These are phyloP conservation scores for Caenorhabditis sinica DNA, from an alignment of 2,888 invertebrate species.

Conservation along the genomic window DNA sequence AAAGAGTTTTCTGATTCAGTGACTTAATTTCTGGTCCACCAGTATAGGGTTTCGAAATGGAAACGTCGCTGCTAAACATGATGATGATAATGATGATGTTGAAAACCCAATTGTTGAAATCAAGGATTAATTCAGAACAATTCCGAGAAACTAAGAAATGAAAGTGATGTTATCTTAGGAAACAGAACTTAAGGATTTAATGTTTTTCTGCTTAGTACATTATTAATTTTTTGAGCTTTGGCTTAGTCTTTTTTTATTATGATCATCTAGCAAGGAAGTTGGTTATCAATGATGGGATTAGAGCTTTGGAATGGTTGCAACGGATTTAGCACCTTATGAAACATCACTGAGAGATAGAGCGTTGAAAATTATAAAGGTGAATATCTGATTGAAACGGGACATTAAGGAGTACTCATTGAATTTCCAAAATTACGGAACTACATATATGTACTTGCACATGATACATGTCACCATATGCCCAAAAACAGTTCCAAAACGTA, in stretches of 20 bases:
- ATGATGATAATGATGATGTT: slow-evolving; percentile 7
- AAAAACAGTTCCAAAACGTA: no score
- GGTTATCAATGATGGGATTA: slow-evolving; percentile 18
- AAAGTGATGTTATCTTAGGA: slow-evolving; percentile 34
- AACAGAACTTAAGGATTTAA: slow-evolving; percentile 27
- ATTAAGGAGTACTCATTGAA: no score
- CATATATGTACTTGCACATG: no score
- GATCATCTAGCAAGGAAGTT: slow-evolving; percentile 25
- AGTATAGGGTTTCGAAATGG: slow-evolving; percentile 27
- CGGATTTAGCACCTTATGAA: background rate
- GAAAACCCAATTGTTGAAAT: slow-evolving; percentile 8
- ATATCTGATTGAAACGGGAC: no score
- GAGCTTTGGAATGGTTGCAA: slow-evolving; percentile 3
- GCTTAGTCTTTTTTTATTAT: slow-evolving; percentile 23
- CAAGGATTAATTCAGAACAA: slow-evolving; percentile 30
- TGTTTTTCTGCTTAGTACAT: slow-evolving; percentile 29
- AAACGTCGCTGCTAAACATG: slow-evolving; percentile 11
- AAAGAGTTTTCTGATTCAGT: background rate
- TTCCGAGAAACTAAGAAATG: slow-evolving; percentile 20
- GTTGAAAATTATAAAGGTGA: no score
- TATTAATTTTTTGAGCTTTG: slow-evolving; percentile 17
- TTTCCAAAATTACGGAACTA: no score
- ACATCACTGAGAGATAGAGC: background rate
- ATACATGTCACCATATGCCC: no score
- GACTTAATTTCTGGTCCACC: background rate